phyloP scores from a whole-genome alignment of 2,113 vertebrate species.

The Anser brachyrhynchus region DNA sequence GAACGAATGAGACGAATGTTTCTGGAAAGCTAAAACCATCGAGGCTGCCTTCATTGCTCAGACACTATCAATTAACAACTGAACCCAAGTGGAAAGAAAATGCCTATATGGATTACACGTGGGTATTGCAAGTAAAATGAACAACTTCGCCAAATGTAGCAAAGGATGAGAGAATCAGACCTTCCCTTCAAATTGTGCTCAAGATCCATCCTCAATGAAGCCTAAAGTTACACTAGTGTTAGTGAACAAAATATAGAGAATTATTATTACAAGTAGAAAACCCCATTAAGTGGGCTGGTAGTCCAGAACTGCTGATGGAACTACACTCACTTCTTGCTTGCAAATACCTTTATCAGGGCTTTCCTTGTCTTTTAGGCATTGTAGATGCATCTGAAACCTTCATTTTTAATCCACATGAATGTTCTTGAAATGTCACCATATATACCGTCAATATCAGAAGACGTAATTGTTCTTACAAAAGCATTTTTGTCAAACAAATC shows the following conservation, averaged over 20 bases:
- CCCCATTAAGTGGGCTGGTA: slow-evolving; percentile 32
- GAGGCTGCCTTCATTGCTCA: not conserved
- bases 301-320: slow-evolving; percentile 38
- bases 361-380: not conserved
- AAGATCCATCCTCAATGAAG: not conserved
- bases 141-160: slow-evolving; percentile 52
- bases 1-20: slow-evolving; percentile 5
- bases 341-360: slow-evolving; percentile 18
- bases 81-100: slow-evolving; percentile 36
- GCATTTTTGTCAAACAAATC: not conserved
- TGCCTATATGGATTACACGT: slow-evolving; percentile 4
- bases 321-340: slow-evolving; percentile 4
- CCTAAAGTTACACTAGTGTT: slow-evolving; percentile 35
- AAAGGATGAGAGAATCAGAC: not conserved
- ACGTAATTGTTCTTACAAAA: not conserved
- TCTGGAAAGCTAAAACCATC: not conserved
- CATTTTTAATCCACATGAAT: not conserved
- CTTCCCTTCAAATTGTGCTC: slow-evolving; percentile 33
- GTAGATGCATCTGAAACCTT: not conserved
- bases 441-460: not conserved
- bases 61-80: not conserved
- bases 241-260: slow-evolving; percentile 31
- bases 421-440: not conserved
- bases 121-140: slow-evolving; percentile 49
- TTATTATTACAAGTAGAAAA: slow-evolving; percentile 31